Evolutionary conservation across 2,113 vertebrate species (phyloP).

Genomic region (Agapornis roseicollis): DNA sequence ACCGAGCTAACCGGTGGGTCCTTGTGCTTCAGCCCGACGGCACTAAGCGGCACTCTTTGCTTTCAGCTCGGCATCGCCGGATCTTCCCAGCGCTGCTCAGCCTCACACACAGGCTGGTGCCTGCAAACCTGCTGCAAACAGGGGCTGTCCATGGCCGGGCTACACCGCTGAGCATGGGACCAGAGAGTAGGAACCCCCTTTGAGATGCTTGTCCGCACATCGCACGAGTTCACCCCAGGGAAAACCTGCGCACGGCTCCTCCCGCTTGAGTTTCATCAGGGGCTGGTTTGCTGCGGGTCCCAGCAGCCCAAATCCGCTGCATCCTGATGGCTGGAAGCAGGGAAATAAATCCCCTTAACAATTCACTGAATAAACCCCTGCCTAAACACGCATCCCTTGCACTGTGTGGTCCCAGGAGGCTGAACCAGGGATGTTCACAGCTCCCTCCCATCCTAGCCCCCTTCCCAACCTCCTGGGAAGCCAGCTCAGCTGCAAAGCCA

Average conservation of each 20-base stretch:
- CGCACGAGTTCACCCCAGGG: not conserved
- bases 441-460: not conserved
- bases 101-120: not conserved
- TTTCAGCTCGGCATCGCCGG: not conserved
- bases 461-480: not conserved
- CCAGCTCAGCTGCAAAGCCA: not conserved
- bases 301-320: not conserved
- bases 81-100: not conserved
- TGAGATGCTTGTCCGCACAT: accelerated
- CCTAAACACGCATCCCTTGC: not conserved
- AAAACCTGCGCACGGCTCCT: accelerated
- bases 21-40: not conserved
- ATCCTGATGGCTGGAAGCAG: accelerated
- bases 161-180: accelerated
- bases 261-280: not conserved
- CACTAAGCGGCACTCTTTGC: conserved; percentile 45
- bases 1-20: accelerated
- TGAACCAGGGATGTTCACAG: accelerated
- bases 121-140: not conserved
- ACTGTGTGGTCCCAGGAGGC: accelerated
- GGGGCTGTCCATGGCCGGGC: accelerated
- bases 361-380: not conserved
- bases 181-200: not conserved
- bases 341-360: not conserved
- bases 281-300: not conserved